Conservation (phyloP, 2,797 vertebrate genomes). For the Paramormyrops hopkinsi region DNA sequence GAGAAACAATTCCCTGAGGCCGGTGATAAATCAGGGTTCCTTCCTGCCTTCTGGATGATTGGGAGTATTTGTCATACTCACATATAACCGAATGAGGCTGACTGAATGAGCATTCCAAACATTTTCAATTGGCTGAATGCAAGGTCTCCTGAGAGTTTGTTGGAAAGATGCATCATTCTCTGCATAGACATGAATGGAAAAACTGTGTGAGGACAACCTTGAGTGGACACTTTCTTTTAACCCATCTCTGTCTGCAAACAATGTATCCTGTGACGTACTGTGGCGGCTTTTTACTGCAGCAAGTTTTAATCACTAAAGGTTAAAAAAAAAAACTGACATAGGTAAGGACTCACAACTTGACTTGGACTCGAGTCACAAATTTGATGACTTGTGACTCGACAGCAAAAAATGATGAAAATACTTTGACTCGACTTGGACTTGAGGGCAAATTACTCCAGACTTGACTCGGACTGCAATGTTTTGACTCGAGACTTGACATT, state of each 20-base stretch:
- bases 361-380: not conserved
- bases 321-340: not conserved
- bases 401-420: not conserved
- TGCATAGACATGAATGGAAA: not conserved
- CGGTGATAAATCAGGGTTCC: not conserved
- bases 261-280: not conserved
- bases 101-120: not conserved
- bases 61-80: not conserved
- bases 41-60: not conserved
- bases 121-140: not conserved
- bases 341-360: not conserved
- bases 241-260: not conserved
- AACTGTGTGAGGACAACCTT: not conserved
- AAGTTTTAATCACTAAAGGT: not conserved
- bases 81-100: not conserved
- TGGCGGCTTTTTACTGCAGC: not conserved
- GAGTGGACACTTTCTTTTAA: not conserved
- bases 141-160: not conserved
- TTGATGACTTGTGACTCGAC: not conserved
- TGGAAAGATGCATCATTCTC: not conserved
- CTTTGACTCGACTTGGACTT: not conserved
- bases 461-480: not conserved
- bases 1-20: not conserved
- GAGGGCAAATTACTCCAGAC: not conserved
- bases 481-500: not conserved